Conservation (phyloP, 2,797 vertebrate species). For the Danio kyathit region DNA sequence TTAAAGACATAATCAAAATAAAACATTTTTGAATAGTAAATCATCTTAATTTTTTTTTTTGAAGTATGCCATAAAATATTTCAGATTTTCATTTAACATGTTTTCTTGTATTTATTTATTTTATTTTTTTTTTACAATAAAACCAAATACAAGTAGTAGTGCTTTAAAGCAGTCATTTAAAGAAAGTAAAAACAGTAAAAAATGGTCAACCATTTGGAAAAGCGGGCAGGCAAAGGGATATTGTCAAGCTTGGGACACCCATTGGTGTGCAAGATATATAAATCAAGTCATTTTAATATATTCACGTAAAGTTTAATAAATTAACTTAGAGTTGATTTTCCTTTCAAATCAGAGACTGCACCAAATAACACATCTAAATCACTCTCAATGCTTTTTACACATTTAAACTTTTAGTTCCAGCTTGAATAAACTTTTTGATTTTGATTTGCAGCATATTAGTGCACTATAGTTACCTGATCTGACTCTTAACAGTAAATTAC, state of each 20-base stretch:
- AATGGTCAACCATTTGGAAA: no score
- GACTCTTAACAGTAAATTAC: neutral
- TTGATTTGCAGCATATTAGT: neutral
- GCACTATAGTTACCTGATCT: neutral
- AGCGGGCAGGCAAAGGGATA: no score
- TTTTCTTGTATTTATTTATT: no score
- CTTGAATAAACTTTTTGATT: neutral
- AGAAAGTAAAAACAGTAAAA: no score
- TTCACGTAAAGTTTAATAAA: neutral
- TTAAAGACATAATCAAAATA: no score
- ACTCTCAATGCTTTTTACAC: neutral
- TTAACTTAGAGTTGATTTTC: neutral
- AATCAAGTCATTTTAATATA: neutral
- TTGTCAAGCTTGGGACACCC: conserved; percentile 14
- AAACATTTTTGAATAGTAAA: no score
- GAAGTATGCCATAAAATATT: no score
- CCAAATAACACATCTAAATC: neutral
- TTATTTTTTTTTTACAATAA: no score
- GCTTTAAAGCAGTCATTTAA: no score
- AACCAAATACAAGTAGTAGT: no score
- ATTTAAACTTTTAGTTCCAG: neutral
- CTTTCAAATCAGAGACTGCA: neutral
- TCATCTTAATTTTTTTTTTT: no score
- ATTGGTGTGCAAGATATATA: neutral
- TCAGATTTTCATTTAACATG: no score